Evolutionary conservation across 2,113 vertebrate species (phyloP).

Genomic region (Accipiter cooperii): DNA sequence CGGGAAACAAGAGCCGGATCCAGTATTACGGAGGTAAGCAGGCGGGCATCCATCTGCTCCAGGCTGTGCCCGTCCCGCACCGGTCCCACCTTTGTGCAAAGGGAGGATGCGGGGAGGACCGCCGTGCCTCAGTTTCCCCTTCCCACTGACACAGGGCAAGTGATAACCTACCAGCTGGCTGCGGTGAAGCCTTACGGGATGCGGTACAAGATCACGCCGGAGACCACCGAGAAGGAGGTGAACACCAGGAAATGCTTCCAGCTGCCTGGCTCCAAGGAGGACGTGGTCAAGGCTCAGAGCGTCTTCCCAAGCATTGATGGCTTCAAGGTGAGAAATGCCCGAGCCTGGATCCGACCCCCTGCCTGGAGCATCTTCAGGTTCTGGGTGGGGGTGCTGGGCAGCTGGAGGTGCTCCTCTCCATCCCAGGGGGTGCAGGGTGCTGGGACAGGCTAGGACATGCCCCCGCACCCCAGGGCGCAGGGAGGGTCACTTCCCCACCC

Average conservation of each 20-base stretch:
- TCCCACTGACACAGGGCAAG: constrained; percentile 64
- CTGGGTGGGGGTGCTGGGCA: background rate
- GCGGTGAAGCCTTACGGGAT: constrained; percentile 59
- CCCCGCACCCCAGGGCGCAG: background rate
- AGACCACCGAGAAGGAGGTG: constrained; percentile 74
- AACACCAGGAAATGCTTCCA: constrained; percentile 80
- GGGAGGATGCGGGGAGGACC: accelerated
- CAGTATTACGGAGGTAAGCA: constrained; percentile 73
- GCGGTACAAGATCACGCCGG: constrained; percentile 74
- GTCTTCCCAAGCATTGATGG: constrained; percentile 65
- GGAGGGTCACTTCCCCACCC: background rate
- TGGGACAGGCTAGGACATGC: background rate
- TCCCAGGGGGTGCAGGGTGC: background rate
- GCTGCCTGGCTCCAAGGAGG: constrained; percentile 74
- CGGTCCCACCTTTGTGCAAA: background rate
- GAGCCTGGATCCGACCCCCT: accelerated
- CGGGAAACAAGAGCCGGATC: constrained; percentile 70
- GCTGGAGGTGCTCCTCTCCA: background rate
- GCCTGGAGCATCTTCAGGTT: background rate
- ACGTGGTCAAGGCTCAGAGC: constrained; percentile 57
- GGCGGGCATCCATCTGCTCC: background rate
- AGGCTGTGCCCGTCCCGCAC: accelerated
- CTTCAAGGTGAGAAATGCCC: constrained; percentile 68
- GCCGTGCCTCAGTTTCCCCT: background rate
- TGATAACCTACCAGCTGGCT: constrained; percentile 75